Conservation (phyloP, 1,140 invertebrate species). For the Olivierus martensii region DNA sequence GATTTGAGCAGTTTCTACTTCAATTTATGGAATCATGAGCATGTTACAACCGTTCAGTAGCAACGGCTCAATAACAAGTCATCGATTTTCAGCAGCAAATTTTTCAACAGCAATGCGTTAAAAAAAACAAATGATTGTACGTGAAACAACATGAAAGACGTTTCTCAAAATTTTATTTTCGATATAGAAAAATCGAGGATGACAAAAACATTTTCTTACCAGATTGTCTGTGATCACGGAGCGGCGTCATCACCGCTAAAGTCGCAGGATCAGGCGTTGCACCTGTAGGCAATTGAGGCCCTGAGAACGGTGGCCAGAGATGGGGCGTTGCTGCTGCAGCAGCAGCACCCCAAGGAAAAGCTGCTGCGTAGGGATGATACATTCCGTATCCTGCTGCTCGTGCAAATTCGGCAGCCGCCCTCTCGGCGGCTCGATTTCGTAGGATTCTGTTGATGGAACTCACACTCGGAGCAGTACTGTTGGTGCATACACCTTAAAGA, state of each 20-base stretch:
- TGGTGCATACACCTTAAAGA: conserved; percentile 74
- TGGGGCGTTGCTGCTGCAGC: conserved; percentile 18
- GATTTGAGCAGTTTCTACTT: too few relatives aligned
- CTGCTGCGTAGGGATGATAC: conserved; percentile 36
- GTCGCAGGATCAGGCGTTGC: conserved; percentile 6
- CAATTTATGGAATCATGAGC: too few relatives aligned
- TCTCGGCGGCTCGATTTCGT: conserved; percentile 69
- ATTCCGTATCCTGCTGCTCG: conserved; percentile 75
- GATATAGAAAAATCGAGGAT: too few relatives aligned
- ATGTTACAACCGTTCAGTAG: too few relatives aligned
- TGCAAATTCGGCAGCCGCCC: conserved; percentile 86
- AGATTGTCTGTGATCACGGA: conserved; percentile 9
- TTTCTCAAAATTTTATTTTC: too few relatives aligned
- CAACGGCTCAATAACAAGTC: too few relatives aligned
- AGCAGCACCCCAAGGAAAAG: conserved; percentile 14
- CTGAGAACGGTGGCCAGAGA: conserved; percentile 5
- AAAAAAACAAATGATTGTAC: too few relatives aligned
- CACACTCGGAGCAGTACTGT: conserved; percentile 69
- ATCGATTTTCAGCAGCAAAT: too few relatives aligned
- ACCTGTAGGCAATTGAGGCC: neutral
- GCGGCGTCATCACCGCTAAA: neutral
- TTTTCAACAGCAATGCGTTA: too few relatives aligned
- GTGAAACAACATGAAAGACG: too few relatives aligned
- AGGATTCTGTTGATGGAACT: conserved; percentile 86
- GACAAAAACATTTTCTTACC: neutral